A percentile compares a stretch with the other conserved stretches of the same genome.
Conservation (phyloP, 2,888 invertebrate species). For the Pristionchus maxplancki region DNA sequence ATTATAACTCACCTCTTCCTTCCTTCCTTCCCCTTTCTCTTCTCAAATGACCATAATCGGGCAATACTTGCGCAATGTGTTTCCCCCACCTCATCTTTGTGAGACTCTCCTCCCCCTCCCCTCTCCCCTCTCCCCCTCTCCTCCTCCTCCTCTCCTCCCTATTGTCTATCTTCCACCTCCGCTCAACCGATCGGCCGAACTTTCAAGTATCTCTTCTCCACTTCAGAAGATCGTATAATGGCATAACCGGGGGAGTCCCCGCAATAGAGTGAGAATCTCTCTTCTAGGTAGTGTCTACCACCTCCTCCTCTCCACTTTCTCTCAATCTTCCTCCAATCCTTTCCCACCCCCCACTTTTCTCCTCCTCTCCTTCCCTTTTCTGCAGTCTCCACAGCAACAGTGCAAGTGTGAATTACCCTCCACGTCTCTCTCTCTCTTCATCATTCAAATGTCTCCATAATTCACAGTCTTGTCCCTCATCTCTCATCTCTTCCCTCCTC, state of each 20-base stretch:
- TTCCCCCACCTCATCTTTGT: constrained; percentile 9
- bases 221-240: constrained; percentile 25
- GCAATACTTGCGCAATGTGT: background rate
- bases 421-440: background rate
- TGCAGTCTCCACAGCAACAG: constrained; percentile 4
- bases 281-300: background rate
- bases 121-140: background rate
- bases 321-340: background rate
- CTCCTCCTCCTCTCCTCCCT: background rate
- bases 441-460: background rate
- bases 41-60: constrained; percentile 22
- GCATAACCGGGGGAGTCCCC: background rate
- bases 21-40: constrained; percentile 21
- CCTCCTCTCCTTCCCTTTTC: background rate
- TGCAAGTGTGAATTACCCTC: background rate
- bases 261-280: constrained; percentile 9
- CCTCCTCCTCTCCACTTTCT: background rate
- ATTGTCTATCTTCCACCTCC: background rate
- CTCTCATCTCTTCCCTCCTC: background rate
- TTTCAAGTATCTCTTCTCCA: background rate
- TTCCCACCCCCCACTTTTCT: background rate
- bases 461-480: constrained; percentile 23
- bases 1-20: constrained; percentile 12
- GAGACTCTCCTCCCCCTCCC: background rate
- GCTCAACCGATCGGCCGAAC: constrained; percentile 11